Evolutionary conservation across 2,888 invertebrate species (phyloP).

Genomic region (Phortica magna): DNA sequence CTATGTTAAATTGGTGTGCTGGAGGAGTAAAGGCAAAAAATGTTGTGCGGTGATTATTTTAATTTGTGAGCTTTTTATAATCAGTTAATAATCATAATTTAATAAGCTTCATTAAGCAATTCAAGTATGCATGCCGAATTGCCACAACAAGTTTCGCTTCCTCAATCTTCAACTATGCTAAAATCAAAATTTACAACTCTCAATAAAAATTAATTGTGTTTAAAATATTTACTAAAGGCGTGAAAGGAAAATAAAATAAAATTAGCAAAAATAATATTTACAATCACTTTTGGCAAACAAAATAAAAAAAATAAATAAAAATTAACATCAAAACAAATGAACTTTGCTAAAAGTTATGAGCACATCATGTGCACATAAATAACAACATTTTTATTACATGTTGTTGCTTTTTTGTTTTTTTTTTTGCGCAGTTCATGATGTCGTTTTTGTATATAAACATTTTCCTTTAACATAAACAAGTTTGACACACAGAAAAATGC

Average conservation of each 20-base stretch:
- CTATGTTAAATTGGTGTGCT: too few species aligned
- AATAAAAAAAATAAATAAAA: background rate
- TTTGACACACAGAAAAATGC: background rate
- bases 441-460: slow-evolving; percentile 3
- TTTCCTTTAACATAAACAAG: slow-evolving; percentile 5
- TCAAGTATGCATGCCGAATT: too few species aligned
- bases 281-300: slow-evolving; percentile 9
- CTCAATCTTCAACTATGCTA: too few species aligned
- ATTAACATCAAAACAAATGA: background rate
- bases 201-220: background rate
- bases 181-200: background rate
- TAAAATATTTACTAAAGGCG: background rate
- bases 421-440: slow-evolving; percentile 6
- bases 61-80: too few species aligned
- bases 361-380: slow-evolving; percentile 18
- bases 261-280: slow-evolving; percentile 3
- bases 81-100: too few species aligned
- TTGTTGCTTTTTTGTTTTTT: background rate
- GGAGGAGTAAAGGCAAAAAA: too few species aligned
- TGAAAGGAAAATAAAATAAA: slow-evolving; percentile 5
- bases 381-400: slow-evolving; percentile 3
- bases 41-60: too few species aligned
- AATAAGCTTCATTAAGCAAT: too few species aligned
- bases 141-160: too few species aligned
- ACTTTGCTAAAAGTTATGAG: background rate